Percentiles rank a stretch among this genome's conserved stretches.
Evolutionary conservation across 1,140 invertebrate genomes (phyloP).

Genomic region (Trichonephila clavata): DNA sequence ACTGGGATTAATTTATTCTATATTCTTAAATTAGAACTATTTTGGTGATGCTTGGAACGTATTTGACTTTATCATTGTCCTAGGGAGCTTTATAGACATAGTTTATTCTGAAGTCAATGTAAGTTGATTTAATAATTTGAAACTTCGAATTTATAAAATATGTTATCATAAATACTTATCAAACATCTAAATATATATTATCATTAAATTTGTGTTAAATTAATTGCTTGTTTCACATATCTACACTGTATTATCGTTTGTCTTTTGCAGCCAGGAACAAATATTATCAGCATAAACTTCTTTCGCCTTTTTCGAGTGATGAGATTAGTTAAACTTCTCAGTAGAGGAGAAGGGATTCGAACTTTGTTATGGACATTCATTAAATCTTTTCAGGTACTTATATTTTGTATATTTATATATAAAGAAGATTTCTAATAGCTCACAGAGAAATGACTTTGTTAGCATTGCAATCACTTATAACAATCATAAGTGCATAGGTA

Average conservation of each 20-base stretch:
- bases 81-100: conserved; percentile 99
- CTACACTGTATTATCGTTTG: too few species aligned
- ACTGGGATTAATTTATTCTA: not conserved
- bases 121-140: conserved; percentile 49
- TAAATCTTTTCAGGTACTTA: conserved; percentile 92
- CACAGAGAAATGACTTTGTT: not conserved
- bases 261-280: conserved; percentile 85
- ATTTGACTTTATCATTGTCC: conserved; percentile 99
- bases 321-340: conserved; percentile 97
- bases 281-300: conserved; percentile 98
- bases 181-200: not conserved
- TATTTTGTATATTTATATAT: too few species aligned
- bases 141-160: not conserved
- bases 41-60: conserved; percentile 99
- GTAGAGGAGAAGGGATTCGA: conserved; percentile 97
- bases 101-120: conserved; percentile 92
- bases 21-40: conserved; percentile 90
- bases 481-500: too few species aligned
- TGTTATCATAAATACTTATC: not conserved
- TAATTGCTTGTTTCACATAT: not conserved
- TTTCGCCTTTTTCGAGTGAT: conserved; percentile 99
- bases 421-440: not conserved
- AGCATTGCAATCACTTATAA: not conserved
- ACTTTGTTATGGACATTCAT: conserved; percentile 99
- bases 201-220: not conserved